Percentiles rank a stretch among this genome's conserved stretches.
These are phyloP conservation scores for Hepsetus odoe DNA, from an alignment of 2,113 vertebrate species.

Conservation along the genomic window DNA sequence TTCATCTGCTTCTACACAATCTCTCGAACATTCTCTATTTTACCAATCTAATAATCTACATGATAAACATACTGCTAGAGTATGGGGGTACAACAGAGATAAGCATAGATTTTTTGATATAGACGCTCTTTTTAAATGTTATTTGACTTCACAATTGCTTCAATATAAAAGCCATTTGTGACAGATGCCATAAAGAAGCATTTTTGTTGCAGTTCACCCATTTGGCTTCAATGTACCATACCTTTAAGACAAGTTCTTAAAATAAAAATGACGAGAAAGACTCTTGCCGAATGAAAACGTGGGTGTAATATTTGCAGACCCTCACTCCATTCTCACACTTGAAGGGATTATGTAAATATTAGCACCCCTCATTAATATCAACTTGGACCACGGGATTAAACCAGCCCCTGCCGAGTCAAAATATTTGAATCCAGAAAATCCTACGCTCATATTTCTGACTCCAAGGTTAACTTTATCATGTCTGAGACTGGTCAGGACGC, in stretches of 20 bases:
- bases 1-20: conserved; percentile 15
- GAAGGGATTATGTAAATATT: conserved; percentile 43
- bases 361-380: conserved; percentile 19
- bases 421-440: neutral
- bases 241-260: neutral
- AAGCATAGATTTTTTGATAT: too few relatives aligned
- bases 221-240: neutral
- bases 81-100: too few relatives aligned
- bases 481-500: neutral
- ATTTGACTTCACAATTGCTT: too few relatives aligned
- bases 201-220: neutral
- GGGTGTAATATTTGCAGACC: too few relatives aligned
- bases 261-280: neutral
- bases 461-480: neutral
- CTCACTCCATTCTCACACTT: neutral
- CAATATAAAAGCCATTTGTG: too few relatives aligned
- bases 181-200: neutral
- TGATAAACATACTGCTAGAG: neutral
- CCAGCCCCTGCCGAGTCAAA: neutral
- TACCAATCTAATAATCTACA: neutral
- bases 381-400: conserved; percentile 14
- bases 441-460: neutral
- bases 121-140: too few relatives aligned
- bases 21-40: neutral
- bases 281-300: neutral